A percentile compares a stretch with the other conserved stretches of the same genome.
Conservation (phyloP, 2,113 vertebrate species). For the Saguinus imperator region DNA sequence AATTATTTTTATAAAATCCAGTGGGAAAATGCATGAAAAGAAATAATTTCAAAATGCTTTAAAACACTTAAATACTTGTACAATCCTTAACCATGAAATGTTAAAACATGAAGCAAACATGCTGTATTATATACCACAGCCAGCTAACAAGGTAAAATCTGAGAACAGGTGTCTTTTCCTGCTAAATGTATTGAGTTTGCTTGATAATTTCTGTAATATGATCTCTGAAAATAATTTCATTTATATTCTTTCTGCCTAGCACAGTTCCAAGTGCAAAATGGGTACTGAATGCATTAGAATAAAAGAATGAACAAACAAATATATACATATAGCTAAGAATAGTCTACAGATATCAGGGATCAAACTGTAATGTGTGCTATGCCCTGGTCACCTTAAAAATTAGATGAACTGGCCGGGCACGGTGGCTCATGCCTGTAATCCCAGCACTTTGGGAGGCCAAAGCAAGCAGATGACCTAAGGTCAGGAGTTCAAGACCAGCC, state of each 20-base stretch:
- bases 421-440: no score
- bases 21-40: not conserved
- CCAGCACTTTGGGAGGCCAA: no score
- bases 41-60: slow-evolving; percentile 41
- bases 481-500: no score
- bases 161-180: not conserved
- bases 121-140: not conserved
- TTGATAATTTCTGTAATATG: not conserved
- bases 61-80: not conserved
- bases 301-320: not conserved
- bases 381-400: not conserved
- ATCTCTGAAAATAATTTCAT: not conserved
- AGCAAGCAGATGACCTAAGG: no score
- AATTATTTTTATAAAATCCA: slow-evolving; percentile 30
- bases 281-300: not conserved
- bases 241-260: not conserved
- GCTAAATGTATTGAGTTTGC: not conserved
- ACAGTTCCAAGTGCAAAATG: not conserved
- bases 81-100: not conserved
- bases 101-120: slow-evolving; percentile 22
- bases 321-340: not conserved
- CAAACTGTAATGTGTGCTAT: not conserved
- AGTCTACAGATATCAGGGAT: not conserved
- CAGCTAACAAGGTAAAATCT: not conserved
- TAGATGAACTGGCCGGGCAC: not conserved